Percentiles rank a stretch among this genome's conserved stretches.
phyloP scores from a whole-genome alignment of 1,140 invertebrate species.

The Anoplophora glabripennis region DNA sequence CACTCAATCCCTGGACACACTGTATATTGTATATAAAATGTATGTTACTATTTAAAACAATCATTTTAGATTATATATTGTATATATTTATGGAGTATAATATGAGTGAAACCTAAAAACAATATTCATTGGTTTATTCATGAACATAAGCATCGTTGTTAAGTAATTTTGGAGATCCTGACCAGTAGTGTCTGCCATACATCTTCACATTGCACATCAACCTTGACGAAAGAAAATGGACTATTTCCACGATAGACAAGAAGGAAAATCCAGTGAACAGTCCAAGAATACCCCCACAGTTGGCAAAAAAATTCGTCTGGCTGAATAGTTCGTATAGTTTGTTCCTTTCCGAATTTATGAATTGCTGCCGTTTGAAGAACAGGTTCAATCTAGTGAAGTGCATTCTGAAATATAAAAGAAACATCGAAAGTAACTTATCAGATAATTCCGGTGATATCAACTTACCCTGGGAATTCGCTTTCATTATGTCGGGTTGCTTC shows the following conservation, averaged over 20 bases:
- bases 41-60: too few relatives aligned
- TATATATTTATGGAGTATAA: too few relatives aligned
- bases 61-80: too few relatives aligned
- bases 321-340: conserved; percentile 65
- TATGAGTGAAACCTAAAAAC: too few relatives aligned
- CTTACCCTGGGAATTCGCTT: too few relatives aligned
- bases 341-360: conserved; percentile 61
- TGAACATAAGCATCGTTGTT: conserved; percentile 38
- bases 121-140: neutral
- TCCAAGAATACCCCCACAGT: conserved; percentile 64
- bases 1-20: too few relatives aligned
- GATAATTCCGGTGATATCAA: too few relatives aligned
- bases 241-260: conserved; percentile 62
- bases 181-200: conserved; percentile 41
- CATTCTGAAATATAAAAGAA: conserved; percentile 44
- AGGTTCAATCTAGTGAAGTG: conserved; percentile 49
- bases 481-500: too few relatives aligned
- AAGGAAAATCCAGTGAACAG: conserved; percentile 68
- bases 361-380: conserved; percentile 64
- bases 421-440: too few relatives aligned
- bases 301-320: conserved; percentile 62
- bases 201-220: conserved; percentile 47
- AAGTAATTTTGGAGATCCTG: conserved; percentile 37
- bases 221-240: conserved; percentile 61
- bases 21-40: too few relatives aligned